Conservation (phyloP, 2,888 invertebrate species). For the Idaea straminata region DNA sequence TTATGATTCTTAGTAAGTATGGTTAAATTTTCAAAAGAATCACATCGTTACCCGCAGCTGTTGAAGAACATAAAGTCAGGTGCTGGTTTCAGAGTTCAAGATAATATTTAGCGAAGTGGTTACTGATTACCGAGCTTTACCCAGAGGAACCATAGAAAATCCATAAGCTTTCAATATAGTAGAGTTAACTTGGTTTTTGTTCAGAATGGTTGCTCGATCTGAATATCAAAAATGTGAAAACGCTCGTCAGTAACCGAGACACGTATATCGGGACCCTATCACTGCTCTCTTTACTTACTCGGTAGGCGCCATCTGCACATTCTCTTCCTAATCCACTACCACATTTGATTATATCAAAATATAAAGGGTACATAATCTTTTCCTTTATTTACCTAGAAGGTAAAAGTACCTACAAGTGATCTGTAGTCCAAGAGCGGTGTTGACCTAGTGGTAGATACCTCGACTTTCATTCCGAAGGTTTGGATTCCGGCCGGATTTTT, state of each 20-base stretch:
- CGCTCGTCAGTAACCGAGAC: conserved; percentile 74
- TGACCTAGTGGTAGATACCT: no score
- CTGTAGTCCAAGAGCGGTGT: no score
- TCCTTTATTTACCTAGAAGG: conserved; percentile 13
- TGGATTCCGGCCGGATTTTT: no score
- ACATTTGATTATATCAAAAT: conserved; percentile 74
- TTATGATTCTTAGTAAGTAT: not conserved
- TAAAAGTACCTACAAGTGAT: not conserved
- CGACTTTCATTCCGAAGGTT: no score
- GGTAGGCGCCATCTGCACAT: conserved; percentile 76
- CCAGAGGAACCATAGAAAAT: conserved; percentile 71
- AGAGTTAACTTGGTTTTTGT: conserved; percentile 76
- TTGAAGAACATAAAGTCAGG: not conserved
- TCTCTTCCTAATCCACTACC: conserved; percentile 72
- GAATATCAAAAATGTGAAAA: conserved; percentile 79
- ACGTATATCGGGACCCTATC: conserved; percentile 79
- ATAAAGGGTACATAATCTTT: conserved; percentile 43
- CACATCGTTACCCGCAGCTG: not conserved
- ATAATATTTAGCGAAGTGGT: conserved; percentile 49
- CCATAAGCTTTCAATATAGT: conserved; percentile 79
- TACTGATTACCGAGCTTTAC: conserved; percentile 61
- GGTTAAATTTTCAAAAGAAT: not conserved
- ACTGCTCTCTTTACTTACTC: conserved; percentile 78
- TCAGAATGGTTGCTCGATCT: conserved; percentile 74
- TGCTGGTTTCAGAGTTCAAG: not conserved